These are phyloP conservation scores for Cyclina sinensis DNA, from an alignment of 1,140 invertebrate genomes.

Conservation along the genomic window DNA sequence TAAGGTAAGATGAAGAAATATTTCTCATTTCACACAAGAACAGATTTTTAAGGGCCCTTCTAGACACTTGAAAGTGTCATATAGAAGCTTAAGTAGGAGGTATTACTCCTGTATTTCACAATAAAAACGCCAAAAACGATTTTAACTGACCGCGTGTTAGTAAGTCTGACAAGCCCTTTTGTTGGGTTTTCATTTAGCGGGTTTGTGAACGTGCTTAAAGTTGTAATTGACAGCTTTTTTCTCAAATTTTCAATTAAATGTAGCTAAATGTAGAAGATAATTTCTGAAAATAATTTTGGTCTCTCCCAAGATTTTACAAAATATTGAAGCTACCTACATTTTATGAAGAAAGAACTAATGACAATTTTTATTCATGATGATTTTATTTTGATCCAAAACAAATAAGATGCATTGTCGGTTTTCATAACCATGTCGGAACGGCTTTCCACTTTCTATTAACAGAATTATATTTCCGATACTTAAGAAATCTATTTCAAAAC, in stretches of 20 bases:
- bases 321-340: too few relatives aligned
- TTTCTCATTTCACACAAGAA: neutral
- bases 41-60: slow-evolving; percentile 2
- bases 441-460: too few relatives aligned
- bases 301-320: too few relatives aligned
- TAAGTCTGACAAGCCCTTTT: neutral
- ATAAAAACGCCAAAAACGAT: slow-evolving; percentile 24
- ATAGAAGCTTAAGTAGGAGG: neutral
- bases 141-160: slow-evolving; percentile 27
- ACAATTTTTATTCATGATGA: too few relatives aligned
- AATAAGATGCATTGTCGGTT: too few relatives aligned
- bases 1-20: slow-evolving; percentile 1
- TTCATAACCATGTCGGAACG: too few relatives aligned
- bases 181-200: neutral
- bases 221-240: neutral
- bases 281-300: too few relatives aligned
- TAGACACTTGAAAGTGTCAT: slow-evolving; percentile 32
- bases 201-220: slow-evolving; percentile 7
- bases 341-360: too few relatives aligned
- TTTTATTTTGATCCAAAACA: too few relatives aligned
- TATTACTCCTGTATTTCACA: slow-evolving; percentile 32
- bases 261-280: too few relatives aligned
- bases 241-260: neutral
- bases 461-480: too few relatives aligned
- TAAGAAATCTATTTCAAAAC: too few relatives aligned